A percentile compares a stretch with the other conserved stretches of the same genome.
These are phyloP conservation scores for Scolopax bukidnonensis DNA, from an alignment of 2,797 vertebrate species.

Conservation along the genomic window DNA sequence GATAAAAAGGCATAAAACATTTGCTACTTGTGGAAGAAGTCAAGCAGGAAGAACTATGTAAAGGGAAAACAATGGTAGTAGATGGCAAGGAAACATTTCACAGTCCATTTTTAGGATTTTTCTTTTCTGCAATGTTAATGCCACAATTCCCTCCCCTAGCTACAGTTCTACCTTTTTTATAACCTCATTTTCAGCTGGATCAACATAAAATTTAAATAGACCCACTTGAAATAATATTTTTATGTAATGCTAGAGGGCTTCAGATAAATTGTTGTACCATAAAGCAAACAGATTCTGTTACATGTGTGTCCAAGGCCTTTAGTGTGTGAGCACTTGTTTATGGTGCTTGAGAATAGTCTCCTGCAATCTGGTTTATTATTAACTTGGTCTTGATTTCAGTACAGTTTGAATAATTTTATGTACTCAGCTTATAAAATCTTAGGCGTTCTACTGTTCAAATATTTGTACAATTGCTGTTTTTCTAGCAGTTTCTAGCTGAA, in stretches of 20 bases:
- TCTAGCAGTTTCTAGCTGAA: background rate
- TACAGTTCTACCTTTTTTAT: background rate
- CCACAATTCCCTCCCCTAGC: background rate
- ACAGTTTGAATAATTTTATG: constrained; percentile 3
- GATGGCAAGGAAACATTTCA: background rate
- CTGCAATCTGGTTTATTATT: constrained; percentile 48
- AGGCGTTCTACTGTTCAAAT: background rate
- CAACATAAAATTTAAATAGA: background rate
- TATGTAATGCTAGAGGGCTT: background rate
- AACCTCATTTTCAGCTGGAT: background rate
- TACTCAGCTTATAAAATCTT: constrained; percentile 4
- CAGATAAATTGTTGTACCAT: background rate
- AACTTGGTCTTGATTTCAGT: background rate
- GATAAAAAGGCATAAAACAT: background rate
- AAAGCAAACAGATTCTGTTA: background rate
- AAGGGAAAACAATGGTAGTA: background rate
- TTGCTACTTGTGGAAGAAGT: background rate
- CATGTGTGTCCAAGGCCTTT: background rate
- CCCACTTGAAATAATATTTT: background rate
- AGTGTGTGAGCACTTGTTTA: background rate
- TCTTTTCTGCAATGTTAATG: background rate
- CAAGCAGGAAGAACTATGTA: background rate
- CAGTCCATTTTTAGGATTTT: background rate
- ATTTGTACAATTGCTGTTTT: constrained; percentile 37
- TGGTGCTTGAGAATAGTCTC: background rate